phyloP scores from a whole-genome alignment of 2,888 invertebrate genomes.

The Drosophila borborema region DNA sequence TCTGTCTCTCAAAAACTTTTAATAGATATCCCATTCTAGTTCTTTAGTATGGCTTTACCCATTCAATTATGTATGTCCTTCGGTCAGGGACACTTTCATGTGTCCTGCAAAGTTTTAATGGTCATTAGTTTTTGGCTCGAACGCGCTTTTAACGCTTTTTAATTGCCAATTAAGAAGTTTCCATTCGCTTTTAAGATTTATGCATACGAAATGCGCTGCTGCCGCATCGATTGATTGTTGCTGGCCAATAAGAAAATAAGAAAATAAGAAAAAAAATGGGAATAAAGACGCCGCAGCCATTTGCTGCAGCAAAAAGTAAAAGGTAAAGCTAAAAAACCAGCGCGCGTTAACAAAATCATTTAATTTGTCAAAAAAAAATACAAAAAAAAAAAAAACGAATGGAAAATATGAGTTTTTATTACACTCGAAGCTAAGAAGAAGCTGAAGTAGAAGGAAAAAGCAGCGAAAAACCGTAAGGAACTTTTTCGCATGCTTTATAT shows the following conservation, averaged over 20 bases:
- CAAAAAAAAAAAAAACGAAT: constrained; percentile 34
- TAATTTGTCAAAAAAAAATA: constrained; percentile 56
- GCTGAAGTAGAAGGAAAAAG: constrained; percentile 16
- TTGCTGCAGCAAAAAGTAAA: constrained; percentile 51
- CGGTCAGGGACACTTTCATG: constrained; percentile 19
- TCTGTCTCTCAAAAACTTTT: neutral
- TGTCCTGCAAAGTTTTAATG: constrained; percentile 47
- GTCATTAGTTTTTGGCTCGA: constrained; percentile 29
- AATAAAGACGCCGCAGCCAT: constrained; percentile 11
- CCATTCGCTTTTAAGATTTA: constrained; percentile 32
- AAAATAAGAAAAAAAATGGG: neutral
- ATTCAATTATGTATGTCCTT: constrained; percentile 13
- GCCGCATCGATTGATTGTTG: constrained; percentile 62
- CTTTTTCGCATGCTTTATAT: constrained; percentile 58
- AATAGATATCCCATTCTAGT: neutral
- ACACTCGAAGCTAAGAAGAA: constrained; percentile 37
- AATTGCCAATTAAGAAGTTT: constrained; percentile 76
- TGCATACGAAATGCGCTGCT: constrained; percentile 39
- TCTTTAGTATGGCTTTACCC: neutral
- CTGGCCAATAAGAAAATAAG: constrained; percentile 2
- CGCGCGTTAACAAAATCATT: constrained; percentile 77
- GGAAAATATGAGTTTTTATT: constrained; percentile 77
- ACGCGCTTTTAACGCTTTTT: constrained; percentile 55
- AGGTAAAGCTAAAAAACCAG: constrained; percentile 53
- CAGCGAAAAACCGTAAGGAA: constrained; percentile 49